phyloP scores from a whole-genome alignment of 1,140 invertebrate genomes.

The Anagrus nilaparvatae region DNA sequence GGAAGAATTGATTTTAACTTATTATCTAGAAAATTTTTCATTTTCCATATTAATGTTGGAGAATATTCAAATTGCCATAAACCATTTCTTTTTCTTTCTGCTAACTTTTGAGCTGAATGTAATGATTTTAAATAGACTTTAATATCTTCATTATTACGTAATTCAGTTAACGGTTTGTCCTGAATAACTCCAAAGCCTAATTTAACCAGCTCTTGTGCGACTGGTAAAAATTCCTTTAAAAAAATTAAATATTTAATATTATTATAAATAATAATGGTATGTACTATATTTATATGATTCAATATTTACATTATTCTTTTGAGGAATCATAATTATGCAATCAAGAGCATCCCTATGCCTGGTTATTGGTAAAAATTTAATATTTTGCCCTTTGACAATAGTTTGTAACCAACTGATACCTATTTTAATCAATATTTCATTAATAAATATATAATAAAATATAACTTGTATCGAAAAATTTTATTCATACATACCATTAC shows the following conservation, averaged over 20 bases:
- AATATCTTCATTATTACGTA: slow-evolving; percentile 20
- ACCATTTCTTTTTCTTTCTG: slow-evolving; percentile 39
- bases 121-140: slow-evolving; percentile 32
- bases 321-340: slow-evolving; percentile 37
- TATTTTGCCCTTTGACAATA: slow-evolving; percentile 33
- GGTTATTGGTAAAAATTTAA: slow-evolving; percentile 39
- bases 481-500: slow-evolving; percentile 31
- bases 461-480: background rate
- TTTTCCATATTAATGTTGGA: slow-evolving; percentile 30
- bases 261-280: slow-evolving; percentile 1
- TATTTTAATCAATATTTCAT: slow-evolving; percentile 12
- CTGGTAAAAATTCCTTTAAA: slow-evolving; percentile 23
- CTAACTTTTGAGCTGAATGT: slow-evolving; percentile 34
- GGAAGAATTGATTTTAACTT: slow-evolving; percentile 25
- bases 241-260: slow-evolving; percentile 7
- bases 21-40: slow-evolving; percentile 21
- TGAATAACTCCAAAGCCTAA: slow-evolving; percentile 39
- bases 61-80: slow-evolving; percentile 40
- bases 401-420: slow-evolving; percentile 43
- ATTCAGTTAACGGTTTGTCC: slow-evolving; percentile 16
- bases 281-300: background rate
- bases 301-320: slow-evolving; percentile 27
- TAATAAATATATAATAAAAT: slow-evolving; percentile 7
- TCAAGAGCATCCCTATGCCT: slow-evolving; percentile 36
- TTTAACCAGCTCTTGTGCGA: slow-evolving; percentile 38